Percentiles rank a stretch among this genome's conserved stretches.
phyloP scores from a whole-genome alignment of 2,888 invertebrate genomes.

The Stictocephala bisonia region DNA sequence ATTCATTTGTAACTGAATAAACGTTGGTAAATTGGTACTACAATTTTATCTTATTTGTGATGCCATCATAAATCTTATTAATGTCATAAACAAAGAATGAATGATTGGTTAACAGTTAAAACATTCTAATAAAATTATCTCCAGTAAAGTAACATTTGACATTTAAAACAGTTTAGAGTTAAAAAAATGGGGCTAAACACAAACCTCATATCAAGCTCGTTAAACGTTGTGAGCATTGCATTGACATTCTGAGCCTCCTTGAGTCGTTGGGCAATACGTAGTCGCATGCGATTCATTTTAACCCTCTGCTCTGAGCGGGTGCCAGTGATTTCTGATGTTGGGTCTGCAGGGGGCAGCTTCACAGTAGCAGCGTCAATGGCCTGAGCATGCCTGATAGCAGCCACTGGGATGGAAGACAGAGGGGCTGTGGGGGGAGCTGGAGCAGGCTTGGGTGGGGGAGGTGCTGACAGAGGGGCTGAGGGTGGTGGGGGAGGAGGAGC shows the following conservation, averaged over 20 bases:
- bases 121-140: too few relatives aligned
- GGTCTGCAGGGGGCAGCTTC: constrained; percentile 82
- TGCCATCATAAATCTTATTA: too few relatives aligned
- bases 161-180: too few relatives aligned
- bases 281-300: constrained; percentile 98
- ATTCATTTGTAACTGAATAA: too few relatives aligned
- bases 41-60: too few relatives aligned
- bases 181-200: too few relatives aligned
- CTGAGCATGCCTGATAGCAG: constrained; percentile 86
- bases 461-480: constrained; percentile 63
- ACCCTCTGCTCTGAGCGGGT: constrained; percentile 95
- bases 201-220: constrained; percentile 98
- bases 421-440: constrained; percentile 66
- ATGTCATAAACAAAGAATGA: too few relatives aligned
- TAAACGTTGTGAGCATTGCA: constrained; percentile 99
- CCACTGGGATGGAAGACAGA: constrained; percentile 81
- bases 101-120: too few relatives aligned
- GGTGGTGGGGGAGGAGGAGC: constrained; percentile 65
- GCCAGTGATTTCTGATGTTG: constrained; percentile 86
- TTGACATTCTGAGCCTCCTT: constrained; percentile 99
- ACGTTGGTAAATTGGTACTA: too few relatives aligned
- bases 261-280: constrained; percentile 92
- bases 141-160: too few relatives aligned
- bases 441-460: constrained; percentile 60
- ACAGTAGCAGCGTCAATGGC: constrained; percentile 77